Evolutionary conservation across 2,113 vertebrate genomes (phyloP), one percentile per base, ranked within the genome.

Genomic region (Zosterops japonicus): DNA sequence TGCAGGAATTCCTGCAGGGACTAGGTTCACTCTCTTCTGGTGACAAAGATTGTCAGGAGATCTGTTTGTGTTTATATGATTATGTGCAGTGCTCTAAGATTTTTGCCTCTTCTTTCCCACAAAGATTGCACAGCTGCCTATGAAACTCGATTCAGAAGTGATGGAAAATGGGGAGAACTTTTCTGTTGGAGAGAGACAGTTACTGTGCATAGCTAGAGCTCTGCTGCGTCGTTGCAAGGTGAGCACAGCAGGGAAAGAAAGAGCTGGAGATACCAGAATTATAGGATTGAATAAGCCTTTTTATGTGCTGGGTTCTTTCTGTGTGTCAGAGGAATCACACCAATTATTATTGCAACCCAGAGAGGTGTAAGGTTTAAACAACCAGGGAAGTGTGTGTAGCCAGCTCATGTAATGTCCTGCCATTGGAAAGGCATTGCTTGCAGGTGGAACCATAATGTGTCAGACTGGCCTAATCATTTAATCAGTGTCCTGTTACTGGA

Each of bases 121-220:
- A 13, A 91, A 99, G 99, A 97, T 99, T 95, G 97, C 98, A 94
- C 99, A 99, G 97, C 97, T 99, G 97, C 99, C 99, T 65, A 97
- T 99, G 97, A 99, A 98, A 98, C 97, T 99, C 76, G 98, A 99
- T 86, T 99, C 99, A 5, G 99, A 99, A 98, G 99, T 99, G 87
- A 97, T 99, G 96, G 99, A 99, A 97, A 99, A 99, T 0, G 99
- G 99, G 10, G 99, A 99, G 28, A 99, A 99, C 97, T 99, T 99
- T 91, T 99, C 99, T 0, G 98, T 99, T 71, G 99, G 99, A 65
- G 99, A 99, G 74, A 97, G 99, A 55, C 99, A 99, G 97, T 97
- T 99, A 44, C 88, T 99, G 59, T 99, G 99, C 83, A 98, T 99
- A 56, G 98, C 99, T 3, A 98, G 99, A 93, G 98, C 98, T 64